A percentile compares a stretch with the other conserved stretches of the same genome.
phyloP scores from a whole-genome alignment of 2,888 invertebrate species.

The Conus canariensis region DNA sequence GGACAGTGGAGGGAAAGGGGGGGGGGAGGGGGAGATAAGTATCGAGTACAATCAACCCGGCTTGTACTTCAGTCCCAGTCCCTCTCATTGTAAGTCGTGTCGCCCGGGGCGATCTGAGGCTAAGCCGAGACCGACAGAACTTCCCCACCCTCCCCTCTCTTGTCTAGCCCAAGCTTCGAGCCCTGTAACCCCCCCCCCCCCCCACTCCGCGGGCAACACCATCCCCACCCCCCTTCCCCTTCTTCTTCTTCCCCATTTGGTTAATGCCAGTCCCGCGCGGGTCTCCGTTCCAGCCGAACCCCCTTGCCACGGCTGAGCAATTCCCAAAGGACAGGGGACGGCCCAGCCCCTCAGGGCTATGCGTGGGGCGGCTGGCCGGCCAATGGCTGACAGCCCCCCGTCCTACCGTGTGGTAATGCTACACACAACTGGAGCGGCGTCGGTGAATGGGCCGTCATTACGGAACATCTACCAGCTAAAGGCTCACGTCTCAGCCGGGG shows the following conservation, averaged over 20 bases:
- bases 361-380: neutral
- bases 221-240: neutral
- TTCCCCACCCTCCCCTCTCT: neutral
- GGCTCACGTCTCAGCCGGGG: neutral
- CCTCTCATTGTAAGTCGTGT: conserved; percentile 15
- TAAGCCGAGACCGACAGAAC: neutral
- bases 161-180: neutral
- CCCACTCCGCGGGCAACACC: neutral
- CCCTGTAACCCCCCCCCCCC: neutral
- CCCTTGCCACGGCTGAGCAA: conserved; percentile 17
- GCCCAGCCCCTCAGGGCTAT: neutral
- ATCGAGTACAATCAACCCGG: conserved; percentile 25
- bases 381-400: too few species aligned
- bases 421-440: neutral
- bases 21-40: neutral
- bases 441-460: neutral
- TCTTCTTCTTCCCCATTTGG: neutral
- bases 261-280: neutral
- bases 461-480: neutral
- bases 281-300: neutral
- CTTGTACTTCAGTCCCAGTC: conserved; percentile 20
- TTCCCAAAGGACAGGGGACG: conserved; percentile 22
- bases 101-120: neutral
- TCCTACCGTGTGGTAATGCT: neutral
- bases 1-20: too few species aligned